Evolutionary conservation across 1,140 invertebrate genomes (phyloP).

Genomic region (Panonychus citri): DNA sequence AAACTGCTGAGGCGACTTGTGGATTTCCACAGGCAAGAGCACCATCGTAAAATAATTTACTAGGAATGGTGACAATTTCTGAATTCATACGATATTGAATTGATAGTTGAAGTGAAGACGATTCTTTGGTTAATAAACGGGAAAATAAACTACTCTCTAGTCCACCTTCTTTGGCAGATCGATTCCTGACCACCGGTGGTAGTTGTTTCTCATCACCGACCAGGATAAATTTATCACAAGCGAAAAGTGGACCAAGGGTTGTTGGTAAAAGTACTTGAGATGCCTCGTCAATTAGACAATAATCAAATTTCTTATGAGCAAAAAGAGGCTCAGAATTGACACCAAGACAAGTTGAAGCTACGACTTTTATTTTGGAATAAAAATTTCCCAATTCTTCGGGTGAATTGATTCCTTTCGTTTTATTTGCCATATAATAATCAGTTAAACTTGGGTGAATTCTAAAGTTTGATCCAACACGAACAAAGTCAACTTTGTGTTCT

Average conservation of each 20-base stretch:
- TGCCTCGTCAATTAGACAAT: conserved; percentile 84
- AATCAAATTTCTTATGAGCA: conserved; percentile 45
- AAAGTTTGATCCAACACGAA: conserved; percentile 25
- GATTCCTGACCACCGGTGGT: conserved; percentile 55
- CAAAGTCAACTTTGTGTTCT: conserved; percentile 36
- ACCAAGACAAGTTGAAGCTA: conserved; percentile 69
- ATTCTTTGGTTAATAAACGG: conserved; percentile 32
- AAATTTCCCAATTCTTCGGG: conserved; percentile 39
- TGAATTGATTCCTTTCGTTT: conserved; percentile 26
- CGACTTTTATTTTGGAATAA: conserved; percentile 40
- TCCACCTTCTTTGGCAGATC: conserved; percentile 41
- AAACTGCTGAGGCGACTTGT: conserved; percentile 32
- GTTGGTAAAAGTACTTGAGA: conserved; percentile 27
- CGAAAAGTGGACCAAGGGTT: conserved; percentile 14
- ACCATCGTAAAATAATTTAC: conserved; percentile 54
- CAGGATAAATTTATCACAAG: conserved; percentile 51
- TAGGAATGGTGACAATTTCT: conserved; percentile 54
- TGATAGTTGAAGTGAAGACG: conserved; percentile 27
- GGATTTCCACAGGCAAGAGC: conserved; percentile 45
- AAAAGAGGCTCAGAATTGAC: conserved; percentile 43
- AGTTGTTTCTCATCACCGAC: conserved; percentile 85
- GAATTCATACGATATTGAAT: conserved; percentile 85
- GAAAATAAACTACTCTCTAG: conserved; percentile 62
- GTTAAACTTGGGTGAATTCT: conserved; percentile 36
- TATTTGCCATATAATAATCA: conserved; percentile 18